phyloP scores from a whole-genome alignment of 2,797 vertebrate genomes.

The Schizopygopsis pylzovi region DNA sequence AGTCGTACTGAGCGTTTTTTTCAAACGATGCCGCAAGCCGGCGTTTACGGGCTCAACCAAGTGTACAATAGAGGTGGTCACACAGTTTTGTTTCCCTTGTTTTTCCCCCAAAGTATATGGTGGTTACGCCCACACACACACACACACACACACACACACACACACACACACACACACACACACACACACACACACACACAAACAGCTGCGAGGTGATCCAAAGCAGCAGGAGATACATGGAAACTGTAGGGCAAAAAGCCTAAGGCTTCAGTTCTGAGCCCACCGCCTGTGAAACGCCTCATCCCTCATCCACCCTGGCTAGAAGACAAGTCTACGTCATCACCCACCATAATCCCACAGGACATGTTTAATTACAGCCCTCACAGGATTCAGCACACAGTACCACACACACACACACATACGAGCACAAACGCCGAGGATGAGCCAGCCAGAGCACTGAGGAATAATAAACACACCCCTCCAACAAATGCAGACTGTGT shows the following conservation, averaged over 20 bases:
- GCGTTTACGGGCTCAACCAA: no score
- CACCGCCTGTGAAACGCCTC: constrained; percentile 61
- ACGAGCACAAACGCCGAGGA: not conserved
- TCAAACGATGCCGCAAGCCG: no score
- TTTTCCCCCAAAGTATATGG: no score
- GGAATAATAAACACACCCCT: constrained; percentile 62
- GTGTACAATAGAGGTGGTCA: no score
- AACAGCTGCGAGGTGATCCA: constrained; percentile 53
- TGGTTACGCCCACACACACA: constrained; percentile 49
- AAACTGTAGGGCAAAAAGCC: constrained; percentile 36
- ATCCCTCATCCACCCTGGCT: constrained; percentile 72
- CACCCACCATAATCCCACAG: constrained; percentile 72
- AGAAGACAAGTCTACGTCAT: constrained; percentile 77
- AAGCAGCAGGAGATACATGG: constrained; percentile 36
- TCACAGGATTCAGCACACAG: constrained; percentile 44
- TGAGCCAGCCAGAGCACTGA: constrained; percentile 55
- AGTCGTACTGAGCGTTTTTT: no score
- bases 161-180: constrained; percentile 45
- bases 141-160: constrained; percentile 50
- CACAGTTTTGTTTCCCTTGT: no score
- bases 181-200: constrained; percentile 32
- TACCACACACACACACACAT: constrained; percentile 38
- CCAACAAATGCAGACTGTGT: constrained; percentile 60
- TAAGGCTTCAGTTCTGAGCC: constrained; percentile 49
- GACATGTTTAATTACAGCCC: constrained; percentile 78